Evolutionary conservation across 2,888 invertebrate species (phyloP).

Genomic region (Schizotus pectinicornis): DNA sequence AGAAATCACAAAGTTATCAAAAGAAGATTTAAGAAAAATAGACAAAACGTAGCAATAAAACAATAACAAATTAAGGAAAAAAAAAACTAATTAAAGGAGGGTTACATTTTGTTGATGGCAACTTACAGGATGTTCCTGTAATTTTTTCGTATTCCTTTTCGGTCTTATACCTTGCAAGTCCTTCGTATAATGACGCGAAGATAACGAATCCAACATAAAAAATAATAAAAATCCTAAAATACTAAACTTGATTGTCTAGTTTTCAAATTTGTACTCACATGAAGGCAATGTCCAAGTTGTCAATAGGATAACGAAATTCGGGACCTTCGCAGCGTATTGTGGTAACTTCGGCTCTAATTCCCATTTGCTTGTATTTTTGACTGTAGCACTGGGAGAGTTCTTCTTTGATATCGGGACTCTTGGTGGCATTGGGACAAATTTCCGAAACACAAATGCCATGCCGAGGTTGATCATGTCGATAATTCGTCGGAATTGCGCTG

Average conservation of each 20-base stretch:
- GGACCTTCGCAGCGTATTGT: slow-evolving; percentile 41
- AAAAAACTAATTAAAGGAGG: not conserved
- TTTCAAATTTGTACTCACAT: slow-evolving; percentile 36
- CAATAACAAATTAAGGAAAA: too few species aligned
- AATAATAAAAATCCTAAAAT: slow-evolving; percentile 18
- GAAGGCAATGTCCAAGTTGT: slow-evolving; percentile 39
- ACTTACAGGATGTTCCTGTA: slow-evolving; percentile 13
- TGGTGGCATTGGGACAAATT: slow-evolving; percentile 37
- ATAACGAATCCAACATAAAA: slow-evolving; percentile 30
- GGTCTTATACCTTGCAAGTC: slow-evolving; percentile 27
- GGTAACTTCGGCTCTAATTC: slow-evolving; percentile 38
- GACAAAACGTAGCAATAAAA: too few species aligned
- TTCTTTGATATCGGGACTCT: not conserved
- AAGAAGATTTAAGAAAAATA: too few species aligned
- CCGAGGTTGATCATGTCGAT: slow-evolving; percentile 46
- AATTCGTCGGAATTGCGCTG: slow-evolving; percentile 40
- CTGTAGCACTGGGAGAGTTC: slow-evolving; percentile 40
- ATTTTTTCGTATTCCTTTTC: slow-evolving; percentile 26
- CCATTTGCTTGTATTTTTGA: slow-evolving; percentile 37
- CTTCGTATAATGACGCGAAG: slow-evolving; percentile 31
- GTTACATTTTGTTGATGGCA: too few species aligned
- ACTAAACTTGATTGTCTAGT: not conserved
- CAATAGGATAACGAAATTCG: slow-evolving; percentile 31
- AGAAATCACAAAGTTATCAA: too few species aligned
- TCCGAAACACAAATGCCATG: slow-evolving; percentile 47